These are phyloP conservation scores for Myopa tessellatipennis DNA, from an alignment of 2,888 invertebrate genomes.

Conservation along the genomic window DNA sequence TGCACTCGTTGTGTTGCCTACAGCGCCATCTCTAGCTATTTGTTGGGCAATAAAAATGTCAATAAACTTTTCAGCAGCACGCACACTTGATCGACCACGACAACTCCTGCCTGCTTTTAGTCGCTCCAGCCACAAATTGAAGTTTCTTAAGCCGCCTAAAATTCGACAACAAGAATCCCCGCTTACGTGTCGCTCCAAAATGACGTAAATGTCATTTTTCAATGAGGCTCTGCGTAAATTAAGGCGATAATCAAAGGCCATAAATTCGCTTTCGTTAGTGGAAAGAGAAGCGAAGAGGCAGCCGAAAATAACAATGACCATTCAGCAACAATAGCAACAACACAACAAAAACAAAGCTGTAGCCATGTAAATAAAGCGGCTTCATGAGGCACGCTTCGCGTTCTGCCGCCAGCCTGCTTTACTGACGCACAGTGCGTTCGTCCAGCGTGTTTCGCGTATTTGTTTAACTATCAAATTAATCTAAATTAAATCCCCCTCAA, in stretches of 20 bases:
- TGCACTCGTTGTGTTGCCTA: background rate
- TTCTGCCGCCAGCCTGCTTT: background rate
- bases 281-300: too few species aligned
- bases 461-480: background rate
- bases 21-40: constrained; percentile 51
- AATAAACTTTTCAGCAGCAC: constrained; percentile 52
- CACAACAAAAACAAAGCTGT: background rate
- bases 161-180: constrained; percentile 45
- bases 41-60: constrained; percentile 59
- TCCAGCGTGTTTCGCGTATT: background rate
- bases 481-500: background rate
- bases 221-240: constrained; percentile 48
- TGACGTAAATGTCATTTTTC: constrained; percentile 48
- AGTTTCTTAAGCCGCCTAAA: constrained; percentile 45
- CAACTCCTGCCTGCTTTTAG: background rate
- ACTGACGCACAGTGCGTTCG: background rate
- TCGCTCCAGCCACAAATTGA: background rate
- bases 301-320: too few species aligned
- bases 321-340: background rate
- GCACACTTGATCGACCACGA: background rate
- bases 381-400: too few species aligned
- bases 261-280: constrained; percentile 41
- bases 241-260: constrained; percentile 52
- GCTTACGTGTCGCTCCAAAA: constrained; percentile 40
- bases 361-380: background rate